phyloP scores from a whole-genome alignment of 2,888 invertebrate species.

The Eupithecia exiguata region DNA sequence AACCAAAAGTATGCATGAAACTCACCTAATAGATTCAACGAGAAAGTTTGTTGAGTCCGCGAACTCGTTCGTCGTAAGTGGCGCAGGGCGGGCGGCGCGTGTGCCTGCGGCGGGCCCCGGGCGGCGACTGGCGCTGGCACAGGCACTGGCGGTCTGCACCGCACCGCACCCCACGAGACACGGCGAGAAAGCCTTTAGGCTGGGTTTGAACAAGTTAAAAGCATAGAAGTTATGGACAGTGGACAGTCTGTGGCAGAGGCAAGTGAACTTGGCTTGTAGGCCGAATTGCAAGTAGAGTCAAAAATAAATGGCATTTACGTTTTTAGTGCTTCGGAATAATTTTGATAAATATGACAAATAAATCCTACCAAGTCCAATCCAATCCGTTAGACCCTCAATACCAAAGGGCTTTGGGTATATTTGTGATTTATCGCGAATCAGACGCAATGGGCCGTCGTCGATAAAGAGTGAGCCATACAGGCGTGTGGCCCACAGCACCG shows the following conservation, averaged over 20 bases:
- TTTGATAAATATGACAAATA: slow-evolving; percentile 1
- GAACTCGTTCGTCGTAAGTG: slow-evolving; percentile 36
- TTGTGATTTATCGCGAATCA: slow-evolving; percentile 30
- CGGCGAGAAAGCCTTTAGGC: not conserved
- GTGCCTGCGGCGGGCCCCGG: slow-evolving; percentile 37
- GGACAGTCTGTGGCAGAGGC: not conserved
- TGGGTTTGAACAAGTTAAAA: not conserved
- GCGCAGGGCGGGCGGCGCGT: slow-evolving; percentile 37
- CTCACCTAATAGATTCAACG: slow-evolving; percentile 14
- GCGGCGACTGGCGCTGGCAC: slow-evolving; percentile 45
- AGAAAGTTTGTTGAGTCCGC: not conserved
- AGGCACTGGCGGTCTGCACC: too few relatives aligned
- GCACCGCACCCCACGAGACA: slow-evolving; percentile 9
- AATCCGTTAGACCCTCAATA: slow-evolving; percentile 16
- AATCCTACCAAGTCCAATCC: not conserved
- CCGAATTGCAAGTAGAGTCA: not conserved
- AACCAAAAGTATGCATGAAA: not conserved
- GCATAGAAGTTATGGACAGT: not conserved
- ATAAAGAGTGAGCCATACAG: slow-evolving; percentile 15
- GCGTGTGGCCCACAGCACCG: not conserved
- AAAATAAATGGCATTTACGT: not conserved
- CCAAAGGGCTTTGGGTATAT: slow-evolving; percentile 20
- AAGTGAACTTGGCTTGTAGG: not conserved
- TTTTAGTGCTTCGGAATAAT: not conserved
- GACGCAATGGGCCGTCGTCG: slow-evolving; percentile 26